Evolutionary conservation across 2,888 invertebrate genomes (phyloP), one percentile per base, ranked within the genome.

Genomic region (Atrina japonica): DNA sequence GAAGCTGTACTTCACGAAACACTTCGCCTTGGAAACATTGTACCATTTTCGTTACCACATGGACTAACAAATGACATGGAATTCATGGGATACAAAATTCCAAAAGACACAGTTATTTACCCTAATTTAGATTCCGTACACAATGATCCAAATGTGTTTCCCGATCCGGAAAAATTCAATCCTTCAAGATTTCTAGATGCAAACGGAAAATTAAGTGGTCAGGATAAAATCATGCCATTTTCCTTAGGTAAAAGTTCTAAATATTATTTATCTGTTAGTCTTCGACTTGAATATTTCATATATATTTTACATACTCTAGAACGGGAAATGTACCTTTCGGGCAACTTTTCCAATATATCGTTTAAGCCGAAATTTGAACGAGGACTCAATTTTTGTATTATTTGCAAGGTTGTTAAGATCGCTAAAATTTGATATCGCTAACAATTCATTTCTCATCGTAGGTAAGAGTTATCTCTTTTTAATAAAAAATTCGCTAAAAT

Each of bases 1-100:
- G 52, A 52, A 16, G 52, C 52, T 7, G 52, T 52, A 25, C 52
- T 52, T 52, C 52, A 25, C 1, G 52, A 52, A 29, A 29, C 29
- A 14, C 52, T 52, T 14, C 52, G 52, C 27, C 14, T 23, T 9
- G 52, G 52, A 23, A 29, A 29, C 27, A 27, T 52, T 25, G 9
- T 52, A 1, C 52, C 52, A 29, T 27, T 52, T n/a, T 52, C 52
- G 14, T 1, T 52, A 7, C 52, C 52, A 11, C 86, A 83, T 53
- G 60, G 71, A 11, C 70, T 72, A 0, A 59, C 73, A 14, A 47
- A 63, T 14, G 85, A 87, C 56, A 75, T 83, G n/a, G 60, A 64
- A 3, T 74, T 88, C 35, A 66, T 66, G 6, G 86, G 83, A 23
- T 87, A 83, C 58, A 77, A 69, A 0, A 83, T 89, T 43, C 87